These are phyloP conservation scores for Potorous gilbertii DNA, from an alignment of 2,797 vertebrate species.

Conservation along the genomic window DNA sequence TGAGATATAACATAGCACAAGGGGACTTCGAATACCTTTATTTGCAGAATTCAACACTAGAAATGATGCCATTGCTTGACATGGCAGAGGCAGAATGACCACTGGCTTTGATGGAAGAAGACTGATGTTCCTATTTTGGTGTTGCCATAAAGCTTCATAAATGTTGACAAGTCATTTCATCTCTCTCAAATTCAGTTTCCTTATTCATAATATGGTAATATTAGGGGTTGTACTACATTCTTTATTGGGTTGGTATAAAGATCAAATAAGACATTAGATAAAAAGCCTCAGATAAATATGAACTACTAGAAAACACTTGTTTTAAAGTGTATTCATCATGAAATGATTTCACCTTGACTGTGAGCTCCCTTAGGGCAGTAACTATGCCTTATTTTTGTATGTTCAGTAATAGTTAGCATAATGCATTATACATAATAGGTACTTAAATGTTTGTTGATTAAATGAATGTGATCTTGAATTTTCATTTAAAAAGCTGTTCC, in stretches of 20 bases:
- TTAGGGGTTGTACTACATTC: not conserved
- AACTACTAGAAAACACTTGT: not conserved
- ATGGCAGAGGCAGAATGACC: not conserved
- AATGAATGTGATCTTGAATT: not conserved
- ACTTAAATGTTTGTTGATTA: not conserved
- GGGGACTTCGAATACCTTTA: not conserved
- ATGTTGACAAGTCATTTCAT: not conserved
- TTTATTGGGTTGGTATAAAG: not conserved
- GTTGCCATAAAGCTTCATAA: not conserved
- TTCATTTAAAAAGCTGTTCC: not conserved
- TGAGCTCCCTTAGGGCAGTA: not conserved
- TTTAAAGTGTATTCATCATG: not conserved
- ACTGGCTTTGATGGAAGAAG: not conserved
- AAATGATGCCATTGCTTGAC: not conserved
- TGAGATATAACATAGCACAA: not conserved
- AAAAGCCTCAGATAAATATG: not conserved
- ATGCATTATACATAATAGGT: not conserved
- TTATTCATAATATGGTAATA: not conserved
- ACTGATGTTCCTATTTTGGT: not conserved
- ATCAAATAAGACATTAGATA: not conserved
- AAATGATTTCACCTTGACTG: not conserved
- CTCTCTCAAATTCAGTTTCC: not conserved
- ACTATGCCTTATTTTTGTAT: not conserved
- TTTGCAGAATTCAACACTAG: not conserved
- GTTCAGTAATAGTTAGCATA: not conserved